Base-by-base conservation (phyloP, 2,888 invertebrate genomes). In the Cryptocephalus moraei region DNA sequence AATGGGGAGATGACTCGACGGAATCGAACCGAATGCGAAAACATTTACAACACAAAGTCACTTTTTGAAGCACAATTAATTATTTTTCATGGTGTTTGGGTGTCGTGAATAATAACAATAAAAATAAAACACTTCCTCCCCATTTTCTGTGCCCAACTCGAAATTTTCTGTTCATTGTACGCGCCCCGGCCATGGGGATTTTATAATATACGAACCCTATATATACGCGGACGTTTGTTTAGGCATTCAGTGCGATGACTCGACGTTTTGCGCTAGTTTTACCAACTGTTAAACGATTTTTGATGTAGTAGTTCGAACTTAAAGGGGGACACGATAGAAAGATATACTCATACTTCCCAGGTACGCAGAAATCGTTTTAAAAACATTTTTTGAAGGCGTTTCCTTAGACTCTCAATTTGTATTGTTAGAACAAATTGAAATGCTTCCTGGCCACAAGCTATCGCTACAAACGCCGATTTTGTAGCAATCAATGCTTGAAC, bases 51-150 rank as follows among this genome's bases (percentile, higher is more conserved):
- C 50, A 61, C 62, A 63, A 64, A 62, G 58, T 61, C 55, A 60
- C 56, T 63, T 63, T 63, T 64, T 65, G 65, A 66, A 67, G 66
- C 62, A 66, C 70, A 62, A 70, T 70, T 70, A 70, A 70, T 70
- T 69, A 70, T 67, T 68, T 69, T 69, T 69, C 70, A 70, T 68
- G 69, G 67, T 68, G 65, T 63, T 68, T 69, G 70, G 62, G 60
- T 63, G 60, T 60, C 57, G 59, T 66, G 63, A 65, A 63, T 60
- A 56, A 60, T 22, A 22, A 22, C 22, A 22, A 22, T 22, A 22
- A 22, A 22, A 22, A 22, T 55, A 55, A 56, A 57, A 60, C 58
- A 62, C 60, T 63, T 64, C 62, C 62, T 62, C 58, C 58, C 59
- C 51, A 55, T 58, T 57, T 56, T 58, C 54, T 56, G 49, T 56